Evolutionary conservation across 2,888 invertebrate species (phyloP), one percentile per base, ranked within the genome.

Genomic region (Eucera pruinosa): DNA sequence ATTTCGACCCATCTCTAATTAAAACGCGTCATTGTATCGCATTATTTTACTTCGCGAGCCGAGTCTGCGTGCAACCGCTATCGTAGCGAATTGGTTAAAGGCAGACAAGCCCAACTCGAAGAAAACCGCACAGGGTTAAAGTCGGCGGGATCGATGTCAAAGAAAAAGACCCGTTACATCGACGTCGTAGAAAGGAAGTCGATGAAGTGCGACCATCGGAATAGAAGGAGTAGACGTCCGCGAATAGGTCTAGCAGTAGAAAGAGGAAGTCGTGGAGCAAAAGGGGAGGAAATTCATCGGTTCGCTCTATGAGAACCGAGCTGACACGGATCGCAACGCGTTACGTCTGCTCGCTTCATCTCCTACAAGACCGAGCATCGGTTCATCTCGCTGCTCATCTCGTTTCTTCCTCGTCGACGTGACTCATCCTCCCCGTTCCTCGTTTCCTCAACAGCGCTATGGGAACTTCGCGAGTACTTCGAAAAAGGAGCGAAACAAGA

Each of bases 251-350:
- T 39, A 36, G 47, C 33, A 15, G 6, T 13, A 15, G 45, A 47
- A 43, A 27, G 47, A 25, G 55, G 72, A 62, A 41, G 55, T 52
- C n/a, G 25, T 20, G 33, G 43, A 30, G 58, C 43, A 50, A 45
- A 55, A 43, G n/a, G 7, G 15, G 47, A 41, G 45, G 33, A 36
- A 62, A 68, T 64, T 62, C 64, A 47, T 67, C 66, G 45, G 27
- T 27, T 27, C 45, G 52, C 6, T n/a, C 54, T 68, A 55, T 65
- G 74, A 55, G 73, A 80, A 77, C 33, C 61, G 62, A 68, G 50
- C 75, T 66, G 80, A 75, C 78, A 71, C 70, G 62, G 65, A 77
- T 81, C 78, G 61, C 55, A 61, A 73, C 70, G 71, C 57, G 61
- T 73, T 69, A 73, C 50, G 48, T 69, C 58, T 36, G 4, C 23